Evolutionary conservation across 92 coral and sea anemone genomes (phyloP), one percentile per base, ranked within the genome.

Genomic region (Porites lobata): DNA sequence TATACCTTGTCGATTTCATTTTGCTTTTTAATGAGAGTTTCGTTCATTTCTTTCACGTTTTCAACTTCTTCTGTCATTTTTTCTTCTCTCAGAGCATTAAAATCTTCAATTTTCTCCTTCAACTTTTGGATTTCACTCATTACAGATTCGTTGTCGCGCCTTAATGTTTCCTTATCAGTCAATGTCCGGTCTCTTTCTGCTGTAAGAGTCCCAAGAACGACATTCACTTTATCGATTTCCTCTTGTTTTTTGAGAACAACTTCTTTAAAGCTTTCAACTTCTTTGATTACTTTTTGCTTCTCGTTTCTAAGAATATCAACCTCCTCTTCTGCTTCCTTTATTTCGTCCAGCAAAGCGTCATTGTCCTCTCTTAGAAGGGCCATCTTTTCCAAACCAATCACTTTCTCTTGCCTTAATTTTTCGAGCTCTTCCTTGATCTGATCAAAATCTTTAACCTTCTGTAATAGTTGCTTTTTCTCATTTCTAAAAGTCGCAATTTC

Each of bases 401-500:
- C 87, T 32, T 47, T 84, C 65, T 84, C 87, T 9, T 75, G 71
- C 51, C 12, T 51, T 5, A 84, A 64, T 3, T 21, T 64, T 6
- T 73, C 73, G 15, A 74, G 65, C 56, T 72, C 87, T 64, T 80
- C 90, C 18, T 18, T 22, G 47, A 50, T 66, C 61, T 51, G 6
- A 50, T 80, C 69, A 24, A 66, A 64, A 50, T 63, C 43, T 12
- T 75, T 32, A 51, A 63, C 68, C 62, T 80, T 69, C 13, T 59
- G 29, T 32, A 75, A 66, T 14, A 74, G 50, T 26, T 71, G 54
- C 11, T 69, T 18, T 14, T 52, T 79, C 59, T 72, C 65, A 10
- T 52, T 29, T 68, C 38, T 75, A 24, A 78, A 70, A 20, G 11
- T 86, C 82, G 50, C 89, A 47, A 74, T 18, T 50, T 58, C 72